A percentile compares a stretch with the other conserved stretches of the same genome.
Conservation (phyloP, 2,888 invertebrate genomes). For the Heteromurus nitidus region DNA sequence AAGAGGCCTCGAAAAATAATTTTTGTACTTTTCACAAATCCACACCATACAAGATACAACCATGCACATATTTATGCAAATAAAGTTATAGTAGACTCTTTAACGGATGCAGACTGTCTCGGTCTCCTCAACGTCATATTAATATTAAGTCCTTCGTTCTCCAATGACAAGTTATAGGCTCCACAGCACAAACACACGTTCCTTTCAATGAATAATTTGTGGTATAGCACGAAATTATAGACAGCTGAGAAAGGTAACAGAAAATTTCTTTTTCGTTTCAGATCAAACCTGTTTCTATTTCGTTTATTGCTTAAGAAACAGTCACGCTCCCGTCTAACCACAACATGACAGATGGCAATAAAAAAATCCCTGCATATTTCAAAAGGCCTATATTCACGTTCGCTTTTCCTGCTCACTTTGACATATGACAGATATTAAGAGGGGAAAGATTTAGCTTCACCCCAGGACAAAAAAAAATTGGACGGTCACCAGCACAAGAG, state of each 20-base stretch:
- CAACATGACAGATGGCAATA: too few species aligned
- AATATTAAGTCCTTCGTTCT: too few species aligned
- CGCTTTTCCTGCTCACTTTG: not conserved
- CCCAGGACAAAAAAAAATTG: not conserved
- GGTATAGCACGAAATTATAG: too few species aligned
- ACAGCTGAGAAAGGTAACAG: too few species aligned
- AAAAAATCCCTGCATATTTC: too few species aligned
- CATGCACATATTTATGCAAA: not conserved
- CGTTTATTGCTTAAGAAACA: too few species aligned
- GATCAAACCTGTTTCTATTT: too few species aligned
- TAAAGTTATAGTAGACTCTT: too few species aligned
- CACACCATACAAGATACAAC: not conserved
- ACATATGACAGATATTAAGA: conserved; percentile 44
- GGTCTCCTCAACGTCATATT: too few species aligned
- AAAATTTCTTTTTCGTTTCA: too few species aligned
- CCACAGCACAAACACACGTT: not conserved
- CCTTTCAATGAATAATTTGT: not conserved
- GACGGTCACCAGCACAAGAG: not conserved
- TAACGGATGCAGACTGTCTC: too few species aligned
- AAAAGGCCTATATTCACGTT: not conserved
- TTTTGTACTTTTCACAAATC: not conserved
- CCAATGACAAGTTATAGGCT: not conserved
- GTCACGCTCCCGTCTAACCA: too few species aligned
- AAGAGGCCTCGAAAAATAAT: not conserved
- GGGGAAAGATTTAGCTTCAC: conserved; percentile 29